Percentiles rank a stretch among this genome's conserved stretches.
Conservation (phyloP, 2,113 vertebrate genomes). For the Aythya baeri region DNA sequence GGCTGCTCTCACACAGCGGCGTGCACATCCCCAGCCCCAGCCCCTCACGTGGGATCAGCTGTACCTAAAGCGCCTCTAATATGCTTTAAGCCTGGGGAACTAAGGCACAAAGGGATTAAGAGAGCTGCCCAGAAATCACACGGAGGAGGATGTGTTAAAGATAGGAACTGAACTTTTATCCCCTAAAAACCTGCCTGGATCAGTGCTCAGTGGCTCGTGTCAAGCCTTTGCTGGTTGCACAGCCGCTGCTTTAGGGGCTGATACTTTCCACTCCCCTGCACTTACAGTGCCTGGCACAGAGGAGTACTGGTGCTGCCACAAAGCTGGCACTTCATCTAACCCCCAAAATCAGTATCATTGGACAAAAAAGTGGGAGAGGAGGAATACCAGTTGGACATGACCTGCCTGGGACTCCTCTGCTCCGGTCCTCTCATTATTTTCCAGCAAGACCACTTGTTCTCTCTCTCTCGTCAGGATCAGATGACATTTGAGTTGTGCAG, state of each 20-base stretch:
- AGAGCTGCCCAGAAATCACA: not conserved
- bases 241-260: not conserved
- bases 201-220: not conserved
- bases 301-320: not conserved
- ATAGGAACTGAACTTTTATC: not conserved
- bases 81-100: not conserved
- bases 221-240: not conserved
- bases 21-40: not conserved
- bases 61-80: not conserved
- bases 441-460: not conserved
- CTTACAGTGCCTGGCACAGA: not conserved
- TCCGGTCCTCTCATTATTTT: not conserved
- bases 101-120: not conserved
- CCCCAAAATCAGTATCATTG: not conserved
- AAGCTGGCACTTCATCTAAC: not conserved
- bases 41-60: not conserved
- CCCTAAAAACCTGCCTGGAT: not conserved
- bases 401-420: not conserved
- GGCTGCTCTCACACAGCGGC: accelerated
- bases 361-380: not conserved
- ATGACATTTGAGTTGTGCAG: conserved; percentile 36
- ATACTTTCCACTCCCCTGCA: not conserved
- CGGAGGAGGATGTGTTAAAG: not conserved
- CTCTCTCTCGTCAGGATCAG: conserved; percentile 27
- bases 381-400: not conserved